Conservation (phyloP, 2,888 invertebrate genomes). For the Ormyrus thymus region DNA sequence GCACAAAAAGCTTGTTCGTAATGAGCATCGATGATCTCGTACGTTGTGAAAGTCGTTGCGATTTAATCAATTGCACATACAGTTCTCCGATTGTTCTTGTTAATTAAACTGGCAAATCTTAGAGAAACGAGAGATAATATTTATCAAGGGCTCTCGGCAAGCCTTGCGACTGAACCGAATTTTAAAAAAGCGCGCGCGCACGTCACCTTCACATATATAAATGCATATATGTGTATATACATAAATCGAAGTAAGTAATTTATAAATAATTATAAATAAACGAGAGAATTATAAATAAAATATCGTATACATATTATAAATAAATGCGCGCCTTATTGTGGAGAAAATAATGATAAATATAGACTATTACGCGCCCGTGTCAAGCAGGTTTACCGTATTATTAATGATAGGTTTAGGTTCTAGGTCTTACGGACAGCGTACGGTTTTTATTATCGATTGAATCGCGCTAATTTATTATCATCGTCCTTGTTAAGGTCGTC, state of each 20-base stretch:
- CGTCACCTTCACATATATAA: slow-evolving; percentile 11
- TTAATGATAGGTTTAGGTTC: slow-evolving; percentile 7
- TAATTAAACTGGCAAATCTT: too few species aligned
- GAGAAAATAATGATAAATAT: not conserved
- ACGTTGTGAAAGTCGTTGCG: slow-evolving; percentile 4
- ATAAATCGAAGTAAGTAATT: slow-evolving; percentile 12
- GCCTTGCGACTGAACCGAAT: slow-evolving; percentile 52
- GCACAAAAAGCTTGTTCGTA: slow-evolving; percentile 17
- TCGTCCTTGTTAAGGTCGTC: too few species aligned
- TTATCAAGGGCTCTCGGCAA: slow-evolving; percentile 36
- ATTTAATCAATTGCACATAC: not conserved
- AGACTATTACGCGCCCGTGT: not conserved
- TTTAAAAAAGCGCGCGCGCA: slow-evolving; percentile 16
- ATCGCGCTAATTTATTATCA: too few species aligned
- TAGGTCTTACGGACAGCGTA: not conserved
- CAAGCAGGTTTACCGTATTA: slow-evolving; percentile 1
- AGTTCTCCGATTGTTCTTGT: too few species aligned
- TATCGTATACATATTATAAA: slow-evolving; percentile 25
- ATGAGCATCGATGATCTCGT: slow-evolving; percentile 10
- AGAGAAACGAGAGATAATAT: not conserved
- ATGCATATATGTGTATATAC: slow-evolving; percentile 26
- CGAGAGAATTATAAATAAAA: not conserved
- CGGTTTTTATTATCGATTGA: too few species aligned
- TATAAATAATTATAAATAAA: slow-evolving; percentile 29
- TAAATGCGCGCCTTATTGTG: not conserved